Evolutionary conservation across 2,888 invertebrate genomes (phyloP), one percentile per base, ranked within the genome.

Genomic region (Chloromyia formosa): DNA sequence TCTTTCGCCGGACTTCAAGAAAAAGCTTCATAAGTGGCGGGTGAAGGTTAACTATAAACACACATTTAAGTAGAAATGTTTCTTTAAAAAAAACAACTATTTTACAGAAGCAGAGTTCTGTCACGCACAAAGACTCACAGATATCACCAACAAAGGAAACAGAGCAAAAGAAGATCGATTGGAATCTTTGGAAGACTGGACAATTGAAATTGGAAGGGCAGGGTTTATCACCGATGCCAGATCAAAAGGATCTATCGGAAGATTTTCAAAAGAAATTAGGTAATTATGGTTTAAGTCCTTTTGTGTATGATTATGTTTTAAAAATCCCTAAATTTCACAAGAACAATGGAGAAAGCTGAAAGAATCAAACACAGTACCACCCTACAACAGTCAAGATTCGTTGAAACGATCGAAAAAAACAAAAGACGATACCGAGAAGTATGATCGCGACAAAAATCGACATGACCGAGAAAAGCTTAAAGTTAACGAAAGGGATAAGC

Each of bases 21-120:
- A 93, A 83, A 95, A 95, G 82, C 85, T 96, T 35, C 91, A 92
- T 78, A 95, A 95, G 83, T 96, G 95, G 96, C 92, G 95, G 81
- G 90, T 90, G 73, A 90, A 85, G 79, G 49, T 49, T 35, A 35
- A 35, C 27, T 35, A 35, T 7, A 35, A 35, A n/a, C 10, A 49
- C 12, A 49, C 10, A 49, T 7, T 42, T 5, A 42, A 42, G 5
- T 42, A 42, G 42, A 42, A 9, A 42, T 42, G 5, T 49, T 49
- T 49, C 12, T 3, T n/a, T 49, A 49, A 49, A n/a, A 3, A 27
- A 56, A 45, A 4, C 9, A 23, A 35, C 14, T 16, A 53, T 56
- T 49, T 23, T 74, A 18, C 61, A 78, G 77, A 77, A 78, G 73
- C 78, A 78, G 75, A 78, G 18, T 14, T 74, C 75, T 40, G 54